Conservation (phyloP, 2,888 invertebrate species). For the Polyommatus iphigenia region DNA sequence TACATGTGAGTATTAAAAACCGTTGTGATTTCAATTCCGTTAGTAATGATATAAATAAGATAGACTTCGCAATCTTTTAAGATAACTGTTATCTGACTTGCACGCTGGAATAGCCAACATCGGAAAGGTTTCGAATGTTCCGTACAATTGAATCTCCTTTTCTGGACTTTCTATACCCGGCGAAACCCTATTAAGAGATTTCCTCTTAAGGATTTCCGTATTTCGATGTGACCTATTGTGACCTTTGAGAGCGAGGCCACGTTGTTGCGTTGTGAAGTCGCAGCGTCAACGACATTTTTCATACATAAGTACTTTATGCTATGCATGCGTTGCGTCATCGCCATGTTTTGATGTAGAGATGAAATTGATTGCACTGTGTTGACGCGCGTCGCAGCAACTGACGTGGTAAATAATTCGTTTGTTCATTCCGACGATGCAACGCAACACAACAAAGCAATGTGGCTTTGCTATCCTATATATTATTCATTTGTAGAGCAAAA, state of each 20-base stretch:
- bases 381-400: no score
- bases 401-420: no score
- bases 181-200: conserved; percentile 15
- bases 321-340: no score
- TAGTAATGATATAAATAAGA: neutral
- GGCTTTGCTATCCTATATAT: no score
- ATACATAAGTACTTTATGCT: neutral
- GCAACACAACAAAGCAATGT: no score
- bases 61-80: neutral
- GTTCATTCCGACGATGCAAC: no score
- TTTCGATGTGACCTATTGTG: neutral
- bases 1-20: no score
- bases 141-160: conserved; percentile 1
- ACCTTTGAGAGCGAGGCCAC: neutral
- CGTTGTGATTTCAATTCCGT: no score
- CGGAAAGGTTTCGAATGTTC: neutral
- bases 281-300: neutral
- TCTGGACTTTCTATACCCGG: neutral
- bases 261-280: neutral
- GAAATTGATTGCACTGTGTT: no score
- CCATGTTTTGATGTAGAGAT: no score
- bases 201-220: conserved; percentile 3
- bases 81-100: conserved; percentile 7
- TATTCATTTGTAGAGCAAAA: no score
- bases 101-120: neutral